Percentiles rank a stretch among this genome's conserved stretches.
These are phyloP conservation scores for Gallinago stenura DNA, from an alignment of 2,797 vertebrate species.

Conservation along the genomic window DNA sequence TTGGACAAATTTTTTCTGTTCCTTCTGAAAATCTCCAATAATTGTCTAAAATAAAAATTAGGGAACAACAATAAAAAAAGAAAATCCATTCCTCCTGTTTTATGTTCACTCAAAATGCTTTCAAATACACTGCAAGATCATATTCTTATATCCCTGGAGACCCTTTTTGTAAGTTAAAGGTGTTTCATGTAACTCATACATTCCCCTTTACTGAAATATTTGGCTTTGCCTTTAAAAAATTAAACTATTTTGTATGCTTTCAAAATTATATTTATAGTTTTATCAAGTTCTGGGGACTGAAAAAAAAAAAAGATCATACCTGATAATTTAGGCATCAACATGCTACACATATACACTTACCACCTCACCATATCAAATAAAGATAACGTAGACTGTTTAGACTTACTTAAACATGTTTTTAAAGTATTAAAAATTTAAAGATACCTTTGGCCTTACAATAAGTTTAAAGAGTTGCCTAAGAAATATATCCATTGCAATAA, in stretches of 20 bases:
- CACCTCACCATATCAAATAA: neutral
- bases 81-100: neutral
- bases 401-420: neutral
- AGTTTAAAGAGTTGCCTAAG: neutral
- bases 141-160: neutral
- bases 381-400: neutral
- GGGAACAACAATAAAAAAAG: neutral
- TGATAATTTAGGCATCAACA: neutral
- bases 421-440: neutral
- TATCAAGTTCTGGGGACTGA: neutral
- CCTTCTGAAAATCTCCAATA: conserved; percentile 97
- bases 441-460: neutral
- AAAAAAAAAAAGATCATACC: neutral
- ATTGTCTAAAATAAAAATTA: conserved; percentile 87
- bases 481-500: neutral
- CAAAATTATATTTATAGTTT: neutral
- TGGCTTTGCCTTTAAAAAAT: neutral
- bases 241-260: neutral
- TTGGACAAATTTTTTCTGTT: conserved; percentile 96
- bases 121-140: neutral
- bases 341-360: neutral
- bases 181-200: neutral
- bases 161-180: neutral
- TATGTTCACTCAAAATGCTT: neutral
- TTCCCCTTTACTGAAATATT: neutral